Conservation (phyloP, 2,888 invertebrate species). For the Polymixis flavicincta region DNA sequence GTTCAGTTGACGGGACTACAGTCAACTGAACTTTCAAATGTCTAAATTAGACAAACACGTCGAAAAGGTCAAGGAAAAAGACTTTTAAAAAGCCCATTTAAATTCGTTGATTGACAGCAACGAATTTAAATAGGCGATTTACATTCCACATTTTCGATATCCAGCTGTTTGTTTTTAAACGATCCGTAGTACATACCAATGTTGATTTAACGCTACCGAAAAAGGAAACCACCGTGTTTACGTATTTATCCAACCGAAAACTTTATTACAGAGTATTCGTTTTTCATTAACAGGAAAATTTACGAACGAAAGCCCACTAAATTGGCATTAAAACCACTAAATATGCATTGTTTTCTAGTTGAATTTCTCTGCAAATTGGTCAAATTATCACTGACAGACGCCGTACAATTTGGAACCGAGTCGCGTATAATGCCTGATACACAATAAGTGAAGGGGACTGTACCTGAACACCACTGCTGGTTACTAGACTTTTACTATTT, state of each 20-base stretch:
- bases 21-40: too few relatives aligned
- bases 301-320: constrained; percentile 30
- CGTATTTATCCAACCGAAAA: neutral
- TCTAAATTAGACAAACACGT: too few relatives aligned
- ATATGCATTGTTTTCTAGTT: constrained; percentile 40
- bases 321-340: constrained; percentile 52
- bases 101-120: too few relatives aligned
- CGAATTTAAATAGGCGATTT: neutral
- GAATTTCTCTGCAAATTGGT: constrained; percentile 42
- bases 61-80: too few relatives aligned
- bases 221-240: constrained; percentile 3
- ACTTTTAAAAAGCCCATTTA: too few relatives aligned
- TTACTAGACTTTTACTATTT: too few relatives aligned
- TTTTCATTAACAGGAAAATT: constrained; percentile 32
- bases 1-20: neutral
- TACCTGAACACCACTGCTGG: too few relatives aligned
- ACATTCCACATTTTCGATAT: neutral
- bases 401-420: constrained; percentile 30
- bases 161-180: neutral
- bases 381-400: constrained; percentile 38
- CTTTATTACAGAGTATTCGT: constrained; percentile 5
- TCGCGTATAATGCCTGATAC: constrained; percentile 17
- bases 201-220: neutral
- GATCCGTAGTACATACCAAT: neutral
- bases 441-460: too few relatives aligned